Base-by-base conservation (phyloP, 1,140 invertebrate genomes). In the Drosophila nebulosa region DNA sequence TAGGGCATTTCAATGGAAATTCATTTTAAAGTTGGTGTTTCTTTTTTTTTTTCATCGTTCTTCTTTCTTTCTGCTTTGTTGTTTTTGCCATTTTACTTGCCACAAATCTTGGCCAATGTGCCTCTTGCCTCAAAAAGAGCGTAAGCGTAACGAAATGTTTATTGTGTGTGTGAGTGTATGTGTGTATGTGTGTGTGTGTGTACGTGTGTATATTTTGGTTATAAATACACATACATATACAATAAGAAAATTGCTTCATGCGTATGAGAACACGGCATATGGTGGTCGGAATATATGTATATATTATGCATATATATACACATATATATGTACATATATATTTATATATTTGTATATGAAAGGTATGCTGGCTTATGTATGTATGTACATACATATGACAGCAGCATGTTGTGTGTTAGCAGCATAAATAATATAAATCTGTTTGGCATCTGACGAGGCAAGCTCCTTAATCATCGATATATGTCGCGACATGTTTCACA, bases 401-500 rank as follows among this genome's bases (percentile, higher is more conserved):
- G 35, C 61, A 69, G 63, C 63, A 74, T 66, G 62, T 71, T 74
- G 74, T 62, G 74, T 62, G 60, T 58, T 65, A 35, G 70, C 57
- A 62, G 65, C 70, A 77, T 69, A 69, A 74, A 77, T 73, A 77
- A 74, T 64, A 63, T 65, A 74, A 74, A 74, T 69, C 65, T 69
- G 51, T 58, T 24, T 65, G 64, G 64, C 69, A 61, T 46, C 39
- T 46, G 39, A 46, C 39, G 39, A 46, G 39, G 39, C 39, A 75
- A 46, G 39, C 65, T 85, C 77, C 74, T 81, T 74, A 81, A 85
- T 86, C 81, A 86, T 88, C 78, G 69, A 86, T 74, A 80, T 74
- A 66, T 69, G 72, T 69, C 68, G 62, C 79, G 52, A 10, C 22
- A 73, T 80, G 69, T 77, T 26, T 68, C 18, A 56, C 27, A 32